Evolutionary conservation across 2,888 invertebrate species (phyloP).

Genomic region (Ormyrus pomaceus): DNA sequence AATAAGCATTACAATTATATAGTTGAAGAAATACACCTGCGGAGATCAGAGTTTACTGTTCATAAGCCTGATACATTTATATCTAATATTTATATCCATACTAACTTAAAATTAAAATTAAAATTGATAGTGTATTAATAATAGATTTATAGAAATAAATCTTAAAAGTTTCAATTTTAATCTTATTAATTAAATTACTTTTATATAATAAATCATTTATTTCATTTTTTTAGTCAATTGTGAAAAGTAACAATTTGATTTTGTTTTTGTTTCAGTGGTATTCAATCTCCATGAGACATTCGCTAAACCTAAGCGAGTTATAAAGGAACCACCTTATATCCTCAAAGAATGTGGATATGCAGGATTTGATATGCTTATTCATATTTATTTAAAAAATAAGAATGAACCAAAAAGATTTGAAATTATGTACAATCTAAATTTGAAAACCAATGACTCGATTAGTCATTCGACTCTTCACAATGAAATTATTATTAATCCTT

Average conservation of each 20-base stretch:
- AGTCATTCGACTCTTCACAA: slow-evolving; percentile 86
- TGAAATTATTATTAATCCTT: slow-evolving; percentile 89
- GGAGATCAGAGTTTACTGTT: no score
- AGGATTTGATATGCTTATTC: slow-evolving; percentile 92
- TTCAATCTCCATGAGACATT: slow-evolving; percentile 95
- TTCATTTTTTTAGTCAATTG: no score
- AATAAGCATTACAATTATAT: no score
- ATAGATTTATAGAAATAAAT: no score
- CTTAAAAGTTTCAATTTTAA: no score
- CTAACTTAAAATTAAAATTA: no score
- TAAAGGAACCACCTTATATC: slow-evolving; percentile 93
- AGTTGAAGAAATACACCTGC: no score
- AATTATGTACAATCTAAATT: slow-evolving; percentile 89
- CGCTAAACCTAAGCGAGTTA: slow-evolving; percentile 91
- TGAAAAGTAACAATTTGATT: not conserved
- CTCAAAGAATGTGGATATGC: slow-evolving; percentile 97
- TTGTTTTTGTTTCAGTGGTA: slow-evolving; percentile 78
- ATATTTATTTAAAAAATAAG: slow-evolving; percentile 91
- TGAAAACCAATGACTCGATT: slow-evolving; percentile 86
- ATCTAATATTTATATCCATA: no score
- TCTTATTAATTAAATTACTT: no score
- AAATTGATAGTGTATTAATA: no score
- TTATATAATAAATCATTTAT: no score
- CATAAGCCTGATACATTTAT: no score
- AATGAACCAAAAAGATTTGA: slow-evolving; percentile 90